These are phyloP conservation scores for Andrena minutula DNA, from an alignment of 2,888 invertebrate species.

Conservation along the genomic window DNA sequence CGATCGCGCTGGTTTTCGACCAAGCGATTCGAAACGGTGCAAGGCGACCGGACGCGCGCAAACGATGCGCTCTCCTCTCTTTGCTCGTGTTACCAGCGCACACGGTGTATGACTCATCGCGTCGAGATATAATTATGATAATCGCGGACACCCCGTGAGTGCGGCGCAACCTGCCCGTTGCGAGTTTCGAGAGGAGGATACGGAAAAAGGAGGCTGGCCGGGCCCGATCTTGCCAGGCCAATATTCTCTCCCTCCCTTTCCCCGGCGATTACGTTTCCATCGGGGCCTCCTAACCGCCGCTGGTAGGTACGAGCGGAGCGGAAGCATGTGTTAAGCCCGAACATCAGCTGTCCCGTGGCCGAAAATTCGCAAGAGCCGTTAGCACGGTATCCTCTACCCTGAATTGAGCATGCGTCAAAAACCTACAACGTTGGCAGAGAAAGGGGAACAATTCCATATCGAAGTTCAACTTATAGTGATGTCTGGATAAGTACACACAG, in stretches of 20 bases:
- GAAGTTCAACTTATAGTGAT: no score
- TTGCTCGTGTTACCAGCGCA: constrained; percentile 30
- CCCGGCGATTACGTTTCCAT: constrained; percentile 58
- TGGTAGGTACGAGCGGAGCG: constrained; percentile 47
- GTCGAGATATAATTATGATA: constrained; percentile 66
- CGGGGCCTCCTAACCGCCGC: constrained; percentile 44
- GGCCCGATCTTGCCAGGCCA: constrained; percentile 29
- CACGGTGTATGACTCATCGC: constrained; percentile 57
- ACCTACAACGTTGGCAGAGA: no score
- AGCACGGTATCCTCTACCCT: constrained; percentile 40
- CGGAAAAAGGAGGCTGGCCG: constrained; percentile 41
- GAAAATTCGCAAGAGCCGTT: constrained; percentile 61
- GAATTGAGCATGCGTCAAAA: no score
- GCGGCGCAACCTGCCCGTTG: constrained; percentile 27
- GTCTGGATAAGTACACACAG: no score
- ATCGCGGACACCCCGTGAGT: constrained; percentile 52
- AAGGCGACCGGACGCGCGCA: no score
- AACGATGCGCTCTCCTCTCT: constrained; percentile 22
- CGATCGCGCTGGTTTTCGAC: constrained; percentile 28
- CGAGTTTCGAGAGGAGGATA: constrained; percentile 45
- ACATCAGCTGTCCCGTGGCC: constrained; percentile 42
- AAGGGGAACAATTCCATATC: no score
- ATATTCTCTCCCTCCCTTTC: constrained; percentile 30
- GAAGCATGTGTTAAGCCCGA: constrained; percentile 48
- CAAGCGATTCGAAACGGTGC: constrained; percentile 44